Evolutionary conservation across 1,140 invertebrate genomes (phyloP).

Genomic region (Bombus soroeensis): DNA sequence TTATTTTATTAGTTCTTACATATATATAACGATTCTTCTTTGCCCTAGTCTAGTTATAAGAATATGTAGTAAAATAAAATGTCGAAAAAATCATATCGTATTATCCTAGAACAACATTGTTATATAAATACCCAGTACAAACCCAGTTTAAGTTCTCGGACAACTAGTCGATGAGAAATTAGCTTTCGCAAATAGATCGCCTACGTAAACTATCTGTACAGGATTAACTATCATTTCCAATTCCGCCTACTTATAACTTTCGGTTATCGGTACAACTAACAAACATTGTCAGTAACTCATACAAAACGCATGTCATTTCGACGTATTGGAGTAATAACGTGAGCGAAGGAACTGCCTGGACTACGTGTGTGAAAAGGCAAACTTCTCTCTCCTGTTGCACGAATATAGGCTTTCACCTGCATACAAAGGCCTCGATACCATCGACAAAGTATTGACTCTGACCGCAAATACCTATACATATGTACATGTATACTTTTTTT

Average conservation of each 20-base stretch:
- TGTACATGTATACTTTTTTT: neutral
- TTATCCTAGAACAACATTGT: neutral
- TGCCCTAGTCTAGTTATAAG: too few relatives aligned
- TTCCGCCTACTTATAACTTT: conserved; percentile 8
- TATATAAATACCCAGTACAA: neutral
- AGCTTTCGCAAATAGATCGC: neutral
- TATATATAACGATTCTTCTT: too few relatives aligned
- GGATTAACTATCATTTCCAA: conserved; percentile 25
- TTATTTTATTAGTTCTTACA: too few relatives aligned
- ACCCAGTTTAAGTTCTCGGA: neutral
- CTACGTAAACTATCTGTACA: neutral
- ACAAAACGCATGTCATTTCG: conserved; percentile 25
- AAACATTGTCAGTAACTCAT: conserved; percentile 14
- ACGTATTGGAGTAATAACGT: conserved; percentile 13
- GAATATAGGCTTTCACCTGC: conserved; percentile 1
- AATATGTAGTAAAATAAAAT: too few relatives aligned
- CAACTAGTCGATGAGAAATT: neutral
- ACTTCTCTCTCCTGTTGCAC: conserved; percentile 15
- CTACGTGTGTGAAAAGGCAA: neutral
- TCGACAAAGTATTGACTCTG: conserved; percentile 25
- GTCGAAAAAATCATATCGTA: too few relatives aligned
- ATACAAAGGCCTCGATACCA: conserved; percentile 23
- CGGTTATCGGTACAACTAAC: neutral
- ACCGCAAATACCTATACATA: neutral
- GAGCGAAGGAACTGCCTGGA: neutral